A percentile compares a stretch with the other conserved stretches of the same genome.
phyloP scores from a whole-genome alignment of 2,113 vertebrate genomes.

The Strigops habroptila region DNA sequence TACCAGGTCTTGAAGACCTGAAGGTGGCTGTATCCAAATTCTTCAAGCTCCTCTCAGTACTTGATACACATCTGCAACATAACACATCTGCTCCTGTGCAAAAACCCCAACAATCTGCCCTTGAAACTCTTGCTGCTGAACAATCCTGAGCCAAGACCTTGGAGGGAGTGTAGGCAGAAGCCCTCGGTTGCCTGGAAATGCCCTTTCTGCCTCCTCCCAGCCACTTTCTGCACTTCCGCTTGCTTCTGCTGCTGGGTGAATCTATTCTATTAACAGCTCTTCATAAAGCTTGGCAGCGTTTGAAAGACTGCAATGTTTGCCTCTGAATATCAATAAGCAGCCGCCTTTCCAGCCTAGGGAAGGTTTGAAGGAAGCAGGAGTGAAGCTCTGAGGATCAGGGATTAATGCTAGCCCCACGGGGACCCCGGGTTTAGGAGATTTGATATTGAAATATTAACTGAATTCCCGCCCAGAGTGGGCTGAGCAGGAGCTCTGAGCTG shows the following conservation, averaged over 20 bases:
- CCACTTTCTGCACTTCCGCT: not conserved
- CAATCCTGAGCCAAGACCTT: not conserved
- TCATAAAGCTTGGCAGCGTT: constrained; percentile 29
- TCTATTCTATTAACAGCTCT: constrained; percentile 39
- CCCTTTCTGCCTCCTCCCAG: not conserved
- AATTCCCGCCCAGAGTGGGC: not conserved
- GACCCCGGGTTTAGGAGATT: not conserved
- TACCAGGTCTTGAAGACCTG: not conserved
- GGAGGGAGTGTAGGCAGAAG: not conserved
- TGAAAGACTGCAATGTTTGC: constrained; percentile 35
- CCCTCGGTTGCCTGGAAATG: not conserved
- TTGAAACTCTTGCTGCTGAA: not conserved
- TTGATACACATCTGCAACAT: not conserved
- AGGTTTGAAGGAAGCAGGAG: constrained; percentile 27
- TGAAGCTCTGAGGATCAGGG: constrained; percentile 29
- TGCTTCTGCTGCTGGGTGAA: not conserved
- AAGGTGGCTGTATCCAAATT: not conserved
- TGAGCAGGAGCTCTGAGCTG: not conserved
- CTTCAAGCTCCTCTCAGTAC: not conserved
- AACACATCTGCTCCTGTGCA: not conserved
- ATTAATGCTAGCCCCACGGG: not conserved
- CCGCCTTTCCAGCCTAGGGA: not conserved
- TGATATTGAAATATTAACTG: constrained; percentile 24
- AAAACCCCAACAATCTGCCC: not conserved
- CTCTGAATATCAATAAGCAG: constrained; percentile 58